Evolutionary conservation across 2,888 invertebrate genomes (phyloP).

Genomic region (Carpatolechia fugitivella): DNA sequence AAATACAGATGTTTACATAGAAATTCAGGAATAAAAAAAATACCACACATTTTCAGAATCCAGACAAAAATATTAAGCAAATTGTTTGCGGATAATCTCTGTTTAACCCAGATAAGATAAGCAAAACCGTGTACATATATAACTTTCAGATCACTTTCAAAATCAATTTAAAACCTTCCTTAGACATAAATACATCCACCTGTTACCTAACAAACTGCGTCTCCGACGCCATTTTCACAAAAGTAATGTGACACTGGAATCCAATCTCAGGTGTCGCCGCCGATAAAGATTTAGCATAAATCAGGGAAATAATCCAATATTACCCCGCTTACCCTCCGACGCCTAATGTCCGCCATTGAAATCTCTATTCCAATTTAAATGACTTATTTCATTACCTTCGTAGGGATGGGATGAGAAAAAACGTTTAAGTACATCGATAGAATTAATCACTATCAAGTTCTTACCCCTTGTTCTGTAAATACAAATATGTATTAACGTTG

Average conservation of each 20-base stretch:
- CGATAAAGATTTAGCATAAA: slow-evolving; percentile 78
- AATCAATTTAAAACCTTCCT: not conserved
- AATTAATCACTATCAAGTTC: not conserved
- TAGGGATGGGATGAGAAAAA: slow-evolving; percentile 32
- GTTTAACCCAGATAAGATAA: too few species aligned
- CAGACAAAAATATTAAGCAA: too few species aligned
- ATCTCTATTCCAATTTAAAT: slow-evolving; percentile 76
- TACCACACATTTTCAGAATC: too few species aligned
- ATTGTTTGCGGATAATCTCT: too few species aligned
- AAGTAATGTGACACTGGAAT: slow-evolving; percentile 63
- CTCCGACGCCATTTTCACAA: slow-evolving; percentile 23
- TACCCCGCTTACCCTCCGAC: slow-evolving; percentile 59
- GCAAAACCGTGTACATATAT: too few species aligned
- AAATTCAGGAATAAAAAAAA: too few species aligned
- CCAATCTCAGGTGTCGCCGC: slow-evolving; percentile 67
- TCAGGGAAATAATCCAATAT: slow-evolving; percentile 76
- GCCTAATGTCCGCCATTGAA: slow-evolving; percentile 71
- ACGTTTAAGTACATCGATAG: not conserved
- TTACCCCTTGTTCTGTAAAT: too few species aligned
- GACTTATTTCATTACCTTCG: slow-evolving; percentile 74
- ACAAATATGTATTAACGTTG: too few species aligned
- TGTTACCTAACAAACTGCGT: not conserved
- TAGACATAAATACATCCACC: not conserved
- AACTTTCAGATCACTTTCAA: not conserved
- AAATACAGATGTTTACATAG: too few species aligned